Conservation (phyloP, 2,888 invertebrate species). For the Stomorhina lunata region DNA sequence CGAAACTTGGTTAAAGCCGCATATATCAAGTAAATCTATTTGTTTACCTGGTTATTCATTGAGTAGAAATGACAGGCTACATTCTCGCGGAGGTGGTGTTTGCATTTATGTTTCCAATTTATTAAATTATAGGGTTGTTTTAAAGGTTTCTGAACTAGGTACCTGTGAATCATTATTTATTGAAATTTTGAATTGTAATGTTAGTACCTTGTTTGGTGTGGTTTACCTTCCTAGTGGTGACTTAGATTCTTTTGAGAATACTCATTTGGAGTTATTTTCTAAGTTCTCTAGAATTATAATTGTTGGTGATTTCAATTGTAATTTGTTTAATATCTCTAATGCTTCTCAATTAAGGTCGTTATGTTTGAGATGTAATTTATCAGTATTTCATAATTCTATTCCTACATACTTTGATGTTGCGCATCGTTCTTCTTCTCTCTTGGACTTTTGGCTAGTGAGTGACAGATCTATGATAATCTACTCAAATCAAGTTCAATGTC, state of each 20-base stretch:
- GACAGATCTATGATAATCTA: no score
- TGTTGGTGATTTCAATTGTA: constrained; percentile 1
- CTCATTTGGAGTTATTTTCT: background rate
- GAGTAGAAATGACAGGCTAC: background rate
- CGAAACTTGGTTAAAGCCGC: background rate
- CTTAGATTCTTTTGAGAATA: background rate
- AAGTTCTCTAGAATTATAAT: background rate
- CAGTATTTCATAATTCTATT: no score
- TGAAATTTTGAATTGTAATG: background rate
- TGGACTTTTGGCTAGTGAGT: no score
- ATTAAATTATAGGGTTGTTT: background rate
- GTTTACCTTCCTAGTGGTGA: background rate
- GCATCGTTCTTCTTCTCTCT: no score
- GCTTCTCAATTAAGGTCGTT: background rate
- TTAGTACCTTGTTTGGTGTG: background rate
- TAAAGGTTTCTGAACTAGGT: background rate
- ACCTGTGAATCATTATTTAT: background rate
- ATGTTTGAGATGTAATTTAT: no score
- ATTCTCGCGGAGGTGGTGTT: background rate
- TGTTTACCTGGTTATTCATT: background rate
- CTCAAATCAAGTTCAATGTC: no score
- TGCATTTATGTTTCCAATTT: background rate
- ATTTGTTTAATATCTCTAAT: background rate
- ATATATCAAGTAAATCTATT: background rate
- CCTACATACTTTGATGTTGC: no score